Conservation (phyloP, 2,797 vertebrate species). For the Chiroxiphia lanceolata region DNA sequence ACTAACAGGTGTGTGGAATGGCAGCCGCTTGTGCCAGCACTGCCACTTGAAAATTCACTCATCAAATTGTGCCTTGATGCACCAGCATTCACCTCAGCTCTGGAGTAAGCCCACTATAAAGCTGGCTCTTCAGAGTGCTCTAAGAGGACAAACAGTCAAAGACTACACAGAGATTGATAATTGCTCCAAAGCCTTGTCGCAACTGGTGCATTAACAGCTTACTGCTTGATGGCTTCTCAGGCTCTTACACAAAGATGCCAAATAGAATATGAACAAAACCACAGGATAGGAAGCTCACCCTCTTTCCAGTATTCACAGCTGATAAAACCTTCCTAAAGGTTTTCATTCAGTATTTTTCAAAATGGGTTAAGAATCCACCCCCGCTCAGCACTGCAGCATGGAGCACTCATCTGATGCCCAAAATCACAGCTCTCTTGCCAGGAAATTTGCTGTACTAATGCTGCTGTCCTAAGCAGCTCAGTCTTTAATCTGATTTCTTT, state of each 20-base stretch:
- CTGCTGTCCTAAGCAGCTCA: constrained; percentile 22
- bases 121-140: not conserved
- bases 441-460: constrained; percentile 12
- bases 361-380: not conserved
- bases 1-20: not conserved
- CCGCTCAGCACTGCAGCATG: not conserved
- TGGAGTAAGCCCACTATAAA: not conserved
- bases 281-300: not conserved
- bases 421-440: not conserved
- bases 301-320: not conserved
- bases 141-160: not conserved
- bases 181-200: not conserved
- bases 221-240: not conserved
- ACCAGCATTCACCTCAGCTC: not conserved
- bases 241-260: not conserved
- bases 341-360: not conserved
- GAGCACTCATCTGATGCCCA: not conserved
- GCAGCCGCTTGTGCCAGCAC: not conserved
- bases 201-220: constrained; percentile 3
- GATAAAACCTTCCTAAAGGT: constrained; percentile 17
- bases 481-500: constrained; percentile 39
- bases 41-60: not conserved
- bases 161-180: not conserved
- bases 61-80: not conserved
- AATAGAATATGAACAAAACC: not conserved